Evolutionary conservation across 2,888 invertebrate genomes (phyloP).

Genomic region (Tipula confusa): DNA sequence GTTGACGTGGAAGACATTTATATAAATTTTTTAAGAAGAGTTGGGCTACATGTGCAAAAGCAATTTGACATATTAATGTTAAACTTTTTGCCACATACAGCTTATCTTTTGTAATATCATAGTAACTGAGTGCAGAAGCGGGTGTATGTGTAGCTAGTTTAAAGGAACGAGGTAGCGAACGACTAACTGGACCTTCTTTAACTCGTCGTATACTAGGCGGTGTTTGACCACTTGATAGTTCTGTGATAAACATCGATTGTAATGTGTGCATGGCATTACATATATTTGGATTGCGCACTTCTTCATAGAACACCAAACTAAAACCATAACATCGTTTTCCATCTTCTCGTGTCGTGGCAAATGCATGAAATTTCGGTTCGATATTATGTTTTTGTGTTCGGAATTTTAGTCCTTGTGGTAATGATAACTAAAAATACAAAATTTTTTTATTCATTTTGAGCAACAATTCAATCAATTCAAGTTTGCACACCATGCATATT

Average conservation of each 20-base stretch:
- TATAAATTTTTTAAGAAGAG: constrained; percentile 83
- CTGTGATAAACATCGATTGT: constrained; percentile 89
- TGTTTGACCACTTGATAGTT: constrained; percentile 76
- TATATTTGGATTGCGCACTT: constrained; percentile 86
- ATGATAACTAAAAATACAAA: constrained; percentile 68
- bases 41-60: constrained; percentile 82
- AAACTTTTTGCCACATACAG: constrained; percentile 94
- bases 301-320: constrained; percentile 93
- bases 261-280: constrained; percentile 94
- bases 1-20: constrained; percentile 76
- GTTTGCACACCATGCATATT: constrained; percentile 81
- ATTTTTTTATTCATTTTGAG: neutral
- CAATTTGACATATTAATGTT: constrained; percentile 84
- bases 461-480: neutral
- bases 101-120: constrained; percentile 90
- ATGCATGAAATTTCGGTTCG: constrained; percentile 90
- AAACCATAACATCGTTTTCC: constrained; percentile 92
- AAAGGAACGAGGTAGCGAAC: constrained; percentile 85
- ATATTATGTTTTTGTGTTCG: constrained; percentile 87
- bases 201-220: constrained; percentile 60
- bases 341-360: constrained; percentile 95
- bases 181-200: constrained; percentile 67
- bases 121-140: constrained; percentile 77
- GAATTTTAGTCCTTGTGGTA: constrained; percentile 92
- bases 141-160: constrained; percentile 74